phyloP scores from a whole-genome alignment of 2,888 invertebrate species.

The Pyrrhosoma nymphula region DNA sequence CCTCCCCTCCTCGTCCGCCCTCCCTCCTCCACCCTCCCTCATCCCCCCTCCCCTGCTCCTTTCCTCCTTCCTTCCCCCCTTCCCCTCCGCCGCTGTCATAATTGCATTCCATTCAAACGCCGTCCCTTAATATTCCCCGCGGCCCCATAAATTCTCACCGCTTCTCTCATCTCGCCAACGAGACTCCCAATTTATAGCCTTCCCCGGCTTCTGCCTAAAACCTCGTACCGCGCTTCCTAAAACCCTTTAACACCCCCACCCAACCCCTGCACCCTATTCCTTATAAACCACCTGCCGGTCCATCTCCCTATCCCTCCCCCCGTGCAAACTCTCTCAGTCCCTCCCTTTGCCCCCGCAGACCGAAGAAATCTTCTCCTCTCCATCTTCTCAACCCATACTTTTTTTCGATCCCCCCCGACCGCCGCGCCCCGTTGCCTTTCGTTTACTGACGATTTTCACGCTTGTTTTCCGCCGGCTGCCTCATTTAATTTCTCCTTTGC shows the following conservation, averaged over 20 bases:
- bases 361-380: neutral
- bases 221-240: neutral
- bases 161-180: constrained; percentile 39
- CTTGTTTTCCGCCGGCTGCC: neutral
- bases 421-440: neutral
- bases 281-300: constrained; percentile 6
- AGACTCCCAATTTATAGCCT: constrained; percentile 47
- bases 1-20: neutral
- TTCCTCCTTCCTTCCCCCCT: neutral
- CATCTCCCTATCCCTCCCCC: neutral
- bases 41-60: neutral
- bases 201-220: neutral
- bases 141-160: constrained; percentile 41
- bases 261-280: neutral
- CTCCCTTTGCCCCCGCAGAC: neutral
- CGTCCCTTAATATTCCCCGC: constrained; percentile 47
- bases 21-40: neutral
- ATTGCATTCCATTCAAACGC: constrained; percentile 50
- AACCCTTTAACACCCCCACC: neutral
- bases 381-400: neutral
- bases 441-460: neutral
- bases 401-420: neutral
- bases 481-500: neutral
- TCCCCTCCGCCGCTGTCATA: constrained; percentile 9
- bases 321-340: neutral